These are phyloP conservation scores for Geococcyx californianus DNA, from an alignment of 2,113 vertebrate genomes.

Conservation along the genomic window DNA sequence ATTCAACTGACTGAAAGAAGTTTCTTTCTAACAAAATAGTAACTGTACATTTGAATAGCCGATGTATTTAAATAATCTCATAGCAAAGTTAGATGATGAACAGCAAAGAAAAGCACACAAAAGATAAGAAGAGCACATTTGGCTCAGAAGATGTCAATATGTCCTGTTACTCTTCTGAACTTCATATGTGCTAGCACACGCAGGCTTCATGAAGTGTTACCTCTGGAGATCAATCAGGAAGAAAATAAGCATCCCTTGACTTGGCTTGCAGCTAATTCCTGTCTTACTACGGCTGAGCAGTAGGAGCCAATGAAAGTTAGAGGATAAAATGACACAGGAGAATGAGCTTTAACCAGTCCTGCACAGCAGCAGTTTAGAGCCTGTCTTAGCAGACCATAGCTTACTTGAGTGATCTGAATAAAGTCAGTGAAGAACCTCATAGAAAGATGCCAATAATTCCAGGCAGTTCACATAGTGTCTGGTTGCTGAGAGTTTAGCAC, in stretches of 20 bases:
- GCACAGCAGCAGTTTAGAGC: not conserved
- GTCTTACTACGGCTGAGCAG: not conserved
- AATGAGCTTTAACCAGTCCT: not conserved
- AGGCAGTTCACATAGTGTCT: not conserved
- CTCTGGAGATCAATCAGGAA: not conserved
- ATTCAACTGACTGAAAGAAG: not conserved
- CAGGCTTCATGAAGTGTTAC: not conserved
- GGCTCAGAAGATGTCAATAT: not conserved
- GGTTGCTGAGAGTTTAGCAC: not conserved
- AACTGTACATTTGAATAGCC: not conserved
- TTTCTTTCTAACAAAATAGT: not conserved
- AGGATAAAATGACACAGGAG: not conserved
- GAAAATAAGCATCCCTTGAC: not conserved
- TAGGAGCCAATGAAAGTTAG: not conserved
- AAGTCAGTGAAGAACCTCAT: not conserved
- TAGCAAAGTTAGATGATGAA: not conserved
- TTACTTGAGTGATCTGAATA: not conserved
- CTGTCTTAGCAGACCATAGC: not conserved
- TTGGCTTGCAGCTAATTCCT: not conserved
- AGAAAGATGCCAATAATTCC: not conserved
- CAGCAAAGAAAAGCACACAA: not conserved
- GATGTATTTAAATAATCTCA: not conserved
- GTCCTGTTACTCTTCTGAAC: not conserved
- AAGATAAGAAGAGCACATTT: not conserved
- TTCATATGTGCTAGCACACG: no score